A percentile compares a stretch with the other conserved stretches of the same genome.
Conservation (phyloP, 2,113 vertebrate species). For the Aplodontia rufa region DNA sequence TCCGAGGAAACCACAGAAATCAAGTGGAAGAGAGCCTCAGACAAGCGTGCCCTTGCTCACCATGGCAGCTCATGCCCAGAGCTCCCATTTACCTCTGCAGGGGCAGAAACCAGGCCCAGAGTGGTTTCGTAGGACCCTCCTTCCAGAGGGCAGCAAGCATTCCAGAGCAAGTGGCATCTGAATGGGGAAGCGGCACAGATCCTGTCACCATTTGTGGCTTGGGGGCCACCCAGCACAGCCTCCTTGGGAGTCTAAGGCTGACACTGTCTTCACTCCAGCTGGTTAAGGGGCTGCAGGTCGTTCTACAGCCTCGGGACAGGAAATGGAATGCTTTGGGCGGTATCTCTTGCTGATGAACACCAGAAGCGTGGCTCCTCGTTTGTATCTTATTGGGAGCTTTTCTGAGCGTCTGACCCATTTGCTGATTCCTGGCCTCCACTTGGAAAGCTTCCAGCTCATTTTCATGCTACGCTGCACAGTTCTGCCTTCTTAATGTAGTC, state of each 20-base stretch:
- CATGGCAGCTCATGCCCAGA: neutral
- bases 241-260: neutral
- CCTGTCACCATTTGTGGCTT: neutral
- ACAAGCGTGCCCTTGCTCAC: neutral
- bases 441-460: conserved; percentile 82
- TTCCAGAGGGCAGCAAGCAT: neutral
- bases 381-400: conserved; percentile 8
- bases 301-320: neutral
- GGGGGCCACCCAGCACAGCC: neutral
- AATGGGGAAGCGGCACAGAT: neutral
- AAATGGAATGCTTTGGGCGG: neutral
- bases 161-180: neutral
- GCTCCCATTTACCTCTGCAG: neutral
- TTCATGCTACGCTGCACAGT: conserved; percentile 76
- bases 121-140: neutral
- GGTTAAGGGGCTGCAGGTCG: neutral
- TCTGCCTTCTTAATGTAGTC: conserved; percentile 80
- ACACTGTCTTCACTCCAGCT: neutral
- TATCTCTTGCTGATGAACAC: neutral
- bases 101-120: neutral
- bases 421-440: conserved; percentile 70
- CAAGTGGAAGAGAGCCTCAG: neutral
- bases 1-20: neutral
- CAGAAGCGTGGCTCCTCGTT: conserved; percentile 23
- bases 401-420: conserved; percentile 68